Base-by-base conservation (phyloP, 2,888 invertebrate genomes). In the Ectemnius lituratus region DNA sequence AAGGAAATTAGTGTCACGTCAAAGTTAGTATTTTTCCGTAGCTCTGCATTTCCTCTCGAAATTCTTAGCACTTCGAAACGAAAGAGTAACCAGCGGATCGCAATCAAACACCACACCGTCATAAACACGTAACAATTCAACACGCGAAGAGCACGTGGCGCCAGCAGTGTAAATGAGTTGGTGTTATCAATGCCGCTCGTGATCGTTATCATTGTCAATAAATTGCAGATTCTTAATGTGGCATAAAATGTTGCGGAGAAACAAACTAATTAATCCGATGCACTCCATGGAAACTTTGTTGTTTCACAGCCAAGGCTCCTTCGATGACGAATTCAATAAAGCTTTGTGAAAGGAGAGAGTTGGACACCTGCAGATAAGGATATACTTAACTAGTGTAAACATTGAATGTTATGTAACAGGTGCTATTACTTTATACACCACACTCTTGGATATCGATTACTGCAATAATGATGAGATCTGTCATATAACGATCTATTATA, bases 61-160 rank as follows among this genome's bases (percentile, higher is more conserved):
- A 20, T 37, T 11, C 23, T 4, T 28, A 27, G 52, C 8, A 37
- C 16, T 47, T 62, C 18, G 37, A 27, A 62, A 62, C 37, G 13
- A 27, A 60, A 52, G 11, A 47, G 2, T 14, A 56, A 70, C 65
- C 61, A 61, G 52, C 68, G 63, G 14, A 65, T 57, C 66, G 67
- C 11, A 8, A 8, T 37, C 37, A 72, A 66, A 66, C 62, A 75
- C 70, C 56, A 71, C 62, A 45, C 37, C 5, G 62, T 46, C 16
- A 52, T 47, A 47, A 37, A 37, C 47, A 72, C 63, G 71, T 76
- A 75, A 75, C 47, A 3, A 18, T 8, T 0, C 6, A n/a, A 45
- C 76, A 77, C 63, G 68, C 68, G 76, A 49, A 0, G 47, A 69
- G 61, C 76, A 76, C 76, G 76, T 77, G 76, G 67, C n/a, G 4